These are phyloP conservation scores for Uria aalge DNA, from an alignment of 2,113 vertebrate species.

Conservation along the genomic window DNA sequence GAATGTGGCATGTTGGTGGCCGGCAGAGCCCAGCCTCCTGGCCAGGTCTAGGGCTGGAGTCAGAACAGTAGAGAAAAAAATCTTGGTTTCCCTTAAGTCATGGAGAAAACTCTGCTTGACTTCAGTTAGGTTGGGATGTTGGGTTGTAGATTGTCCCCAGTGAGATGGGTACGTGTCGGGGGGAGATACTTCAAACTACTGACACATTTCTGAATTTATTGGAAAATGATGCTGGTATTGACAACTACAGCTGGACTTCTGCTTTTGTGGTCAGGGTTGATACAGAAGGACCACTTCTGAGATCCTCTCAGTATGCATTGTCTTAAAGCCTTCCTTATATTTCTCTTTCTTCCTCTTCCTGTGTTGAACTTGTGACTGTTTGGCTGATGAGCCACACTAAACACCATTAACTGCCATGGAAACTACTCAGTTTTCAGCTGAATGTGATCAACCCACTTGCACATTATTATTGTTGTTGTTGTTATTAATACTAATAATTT, in stretches of 20 bases:
- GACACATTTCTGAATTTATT: not conserved
- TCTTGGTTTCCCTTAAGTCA: not conserved
- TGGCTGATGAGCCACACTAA: slow-evolving; percentile 44
- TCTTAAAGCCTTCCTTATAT: not conserved
- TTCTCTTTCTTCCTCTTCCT: not conserved
- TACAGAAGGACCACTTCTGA: not conserved
- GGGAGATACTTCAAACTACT: not conserved
- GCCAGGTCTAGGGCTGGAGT: not conserved
- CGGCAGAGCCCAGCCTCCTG: not conserved
- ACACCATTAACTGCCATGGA: slow-evolving; percentile 63
- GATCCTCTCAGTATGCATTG: not conserved
- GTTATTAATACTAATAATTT: not conserved
- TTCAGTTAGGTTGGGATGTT: not conserved
- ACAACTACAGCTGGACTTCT: not conserved
- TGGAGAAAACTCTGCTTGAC: not conserved
- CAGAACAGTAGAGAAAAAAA: not conserved
- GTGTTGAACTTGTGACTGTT: not conserved
- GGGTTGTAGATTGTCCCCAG: not conserved
- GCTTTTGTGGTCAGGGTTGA: not conserved
- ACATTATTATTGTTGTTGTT: not conserved
- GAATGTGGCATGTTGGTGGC: fast-evolving
- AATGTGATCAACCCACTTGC: slow-evolving; percentile 27
- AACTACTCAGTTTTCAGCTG: slow-evolving; percentile 36
- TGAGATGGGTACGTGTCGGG: not conserved
- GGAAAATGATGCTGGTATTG: not conserved